phyloP scores from a whole-genome alignment of 2,113 vertebrate species.

The Pituophis catenifer region DNA sequence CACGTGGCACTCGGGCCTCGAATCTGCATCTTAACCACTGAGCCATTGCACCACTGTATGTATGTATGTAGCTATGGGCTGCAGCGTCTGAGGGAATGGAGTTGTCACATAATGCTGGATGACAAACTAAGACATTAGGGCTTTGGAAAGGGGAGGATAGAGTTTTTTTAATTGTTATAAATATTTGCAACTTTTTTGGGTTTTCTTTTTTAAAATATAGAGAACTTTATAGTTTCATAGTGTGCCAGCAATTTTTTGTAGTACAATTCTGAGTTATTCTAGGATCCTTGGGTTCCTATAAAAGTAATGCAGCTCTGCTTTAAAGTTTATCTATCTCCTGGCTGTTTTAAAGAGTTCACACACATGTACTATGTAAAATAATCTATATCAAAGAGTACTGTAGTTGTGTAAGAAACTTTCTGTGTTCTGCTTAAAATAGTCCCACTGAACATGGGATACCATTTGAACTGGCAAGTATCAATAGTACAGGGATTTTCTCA shows the following conservation, averaged over 20 bases:
- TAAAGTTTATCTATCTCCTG: background rate
- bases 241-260: background rate
- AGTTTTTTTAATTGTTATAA: background rate
- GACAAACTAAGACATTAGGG: background rate
- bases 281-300: background rate
- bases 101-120: background rate
- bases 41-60: background rate
- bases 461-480: background rate
- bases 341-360: background rate
- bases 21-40: background rate
- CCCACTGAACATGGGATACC: background rate
- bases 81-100: background rate
- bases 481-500: background rate
- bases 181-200: background rate
- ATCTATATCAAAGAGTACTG: background rate
- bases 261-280: background rate
- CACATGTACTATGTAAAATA: background rate
- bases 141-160: background rate
- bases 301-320: background rate
- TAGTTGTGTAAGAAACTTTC: background rate
- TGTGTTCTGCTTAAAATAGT: background rate
- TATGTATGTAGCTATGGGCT: background rate
- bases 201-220: background rate
- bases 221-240: background rate
- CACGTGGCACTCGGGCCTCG: background rate